Percentiles rank a stretch among this genome's conserved stretches.
phyloP scores from a whole-genome alignment of 2,113 vertebrate genomes.

The Prionailurus bengalensis region DNA sequence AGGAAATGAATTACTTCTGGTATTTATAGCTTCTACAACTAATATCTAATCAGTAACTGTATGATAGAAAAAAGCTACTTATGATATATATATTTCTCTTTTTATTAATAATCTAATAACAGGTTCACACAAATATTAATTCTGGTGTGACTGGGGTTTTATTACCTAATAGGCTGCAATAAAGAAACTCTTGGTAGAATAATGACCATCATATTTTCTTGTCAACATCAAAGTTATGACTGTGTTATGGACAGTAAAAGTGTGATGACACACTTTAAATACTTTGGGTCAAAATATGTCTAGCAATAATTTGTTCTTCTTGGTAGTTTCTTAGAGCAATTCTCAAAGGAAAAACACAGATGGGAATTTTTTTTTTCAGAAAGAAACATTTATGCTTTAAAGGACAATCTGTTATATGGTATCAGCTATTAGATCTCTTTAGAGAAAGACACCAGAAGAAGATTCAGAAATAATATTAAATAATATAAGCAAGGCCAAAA shows the following conservation, averaged over 20 bases:
- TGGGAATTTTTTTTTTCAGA: conserved; percentile 59
- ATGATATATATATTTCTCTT: neutral
- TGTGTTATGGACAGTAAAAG: conserved; percentile 56
- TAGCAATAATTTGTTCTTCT: conserved; percentile 58
- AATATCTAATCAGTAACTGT: neutral
- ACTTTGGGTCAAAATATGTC: conserved; percentile 67
- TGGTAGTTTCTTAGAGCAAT: conserved; percentile 60
- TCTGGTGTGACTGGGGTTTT: conserved; percentile 39
- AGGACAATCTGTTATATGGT: conserved; percentile 70
- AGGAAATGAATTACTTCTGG: neutral
- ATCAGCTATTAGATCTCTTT: conserved; percentile 69
- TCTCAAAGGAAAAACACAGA: conserved; percentile 72
- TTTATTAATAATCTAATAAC: conserved; percentile 65
- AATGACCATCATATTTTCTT: conserved; percentile 13
- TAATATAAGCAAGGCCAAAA: conserved; percentile 29
- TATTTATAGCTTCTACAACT: neutral
- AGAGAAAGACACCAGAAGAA: conserved; percentile 46
- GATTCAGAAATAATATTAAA: conserved; percentile 31
- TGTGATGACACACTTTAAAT: conserved; percentile 45
- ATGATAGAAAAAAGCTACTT: neutral
- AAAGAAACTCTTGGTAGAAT: conserved; percentile 24
- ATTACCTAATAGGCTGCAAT: neutral
- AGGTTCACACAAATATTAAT: conserved; percentile 32
- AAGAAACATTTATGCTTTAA: conserved; percentile 68
- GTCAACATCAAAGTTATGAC: conserved; percentile 45